Evolutionary conservation across 2,113 vertebrate species (phyloP).

Genomic region (Aphyosemion australe): DNA sequence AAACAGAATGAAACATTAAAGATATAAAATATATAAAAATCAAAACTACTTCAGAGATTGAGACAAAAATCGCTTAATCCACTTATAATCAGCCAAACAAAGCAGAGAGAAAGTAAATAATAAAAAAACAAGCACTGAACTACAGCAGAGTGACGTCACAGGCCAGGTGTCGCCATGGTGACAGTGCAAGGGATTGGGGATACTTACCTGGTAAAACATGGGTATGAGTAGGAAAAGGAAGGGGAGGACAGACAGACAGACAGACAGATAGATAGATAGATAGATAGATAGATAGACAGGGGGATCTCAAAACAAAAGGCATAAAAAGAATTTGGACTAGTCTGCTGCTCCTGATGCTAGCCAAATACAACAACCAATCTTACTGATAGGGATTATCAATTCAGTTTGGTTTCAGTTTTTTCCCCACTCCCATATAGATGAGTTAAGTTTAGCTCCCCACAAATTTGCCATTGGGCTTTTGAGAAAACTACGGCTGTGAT

Average conservation of each 20-base stretch:
- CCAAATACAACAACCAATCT: slow-evolving; percentile 69
- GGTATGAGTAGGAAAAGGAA: slow-evolving; percentile 55
- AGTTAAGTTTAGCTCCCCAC: slow-evolving; percentile 24
- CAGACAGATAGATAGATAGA: slow-evolving; percentile 54
- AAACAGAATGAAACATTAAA: slow-evolving; percentile 73
- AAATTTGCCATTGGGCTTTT: slow-evolving; percentile 79
- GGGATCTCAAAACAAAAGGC: slow-evolving; percentile 75
- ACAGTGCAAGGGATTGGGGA: slow-evolving; percentile 84
- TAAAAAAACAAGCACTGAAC: slow-evolving; percentile 93
- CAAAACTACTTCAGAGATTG: slow-evolving; percentile 92
- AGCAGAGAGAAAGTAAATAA: slow-evolving; percentile 86
- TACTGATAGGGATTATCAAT: slow-evolving; percentile 74
- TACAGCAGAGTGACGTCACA: slow-evolving; percentile 98
- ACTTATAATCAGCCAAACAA: slow-evolving; percentile 99
- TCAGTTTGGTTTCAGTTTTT: slow-evolving; percentile 82
- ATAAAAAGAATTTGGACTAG: slow-evolving; percentile 77
- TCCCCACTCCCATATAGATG: slow-evolving; percentile 34
- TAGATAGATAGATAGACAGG: too few species aligned
- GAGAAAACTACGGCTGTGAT: slow-evolving; percentile 28
- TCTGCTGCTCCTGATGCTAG: slow-evolving; percentile 80
- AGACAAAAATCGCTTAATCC: slow-evolving; percentile 90
- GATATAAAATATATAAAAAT: slow-evolving; percentile 78
- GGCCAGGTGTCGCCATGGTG: slow-evolving; percentile 91
- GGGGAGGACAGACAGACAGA: slow-evolving; percentile 21
- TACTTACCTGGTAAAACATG: slow-evolving; percentile 81